Percentiles rank a stretch among this genome's conserved stretches.
Conservation (phyloP, 2,797 vertebrate genomes). For the Muraenolepis orangiensis region DNA sequence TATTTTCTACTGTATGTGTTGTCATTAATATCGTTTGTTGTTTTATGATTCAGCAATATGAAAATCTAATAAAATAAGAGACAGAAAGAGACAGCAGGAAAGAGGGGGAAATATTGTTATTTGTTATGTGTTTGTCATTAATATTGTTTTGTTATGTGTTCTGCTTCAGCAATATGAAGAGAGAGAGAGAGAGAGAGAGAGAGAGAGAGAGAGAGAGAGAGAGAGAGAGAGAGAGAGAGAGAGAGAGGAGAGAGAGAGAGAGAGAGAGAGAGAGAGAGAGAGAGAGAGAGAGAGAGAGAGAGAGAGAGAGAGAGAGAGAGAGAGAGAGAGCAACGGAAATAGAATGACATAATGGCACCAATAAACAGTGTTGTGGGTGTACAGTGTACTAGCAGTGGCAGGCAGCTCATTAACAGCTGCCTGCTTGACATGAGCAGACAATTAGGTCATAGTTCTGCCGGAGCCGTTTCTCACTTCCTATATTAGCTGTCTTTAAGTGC, state of each 20-base stretch:
- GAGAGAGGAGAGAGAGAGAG: conserved; percentile 1
- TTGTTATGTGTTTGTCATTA: too few species aligned
- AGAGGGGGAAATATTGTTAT: too few species aligned
- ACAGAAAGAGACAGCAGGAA: conserved; percentile 6
- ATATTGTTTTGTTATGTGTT: too few species aligned
- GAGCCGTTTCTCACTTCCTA: conserved; percentile 19
- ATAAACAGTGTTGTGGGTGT: conserved; percentile 26
- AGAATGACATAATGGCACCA: conserved; percentile 42
- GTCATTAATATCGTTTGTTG: too few species aligned
- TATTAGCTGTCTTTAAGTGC: not conserved
- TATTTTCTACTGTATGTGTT: too few species aligned
- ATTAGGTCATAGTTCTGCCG: conserved; percentile 49
- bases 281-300: not conserved
- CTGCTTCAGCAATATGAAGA: too few species aligned
- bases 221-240: conserved; percentile 13
- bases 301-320: not conserved
- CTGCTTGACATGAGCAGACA: conserved; percentile 55
- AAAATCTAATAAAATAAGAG: too few species aligned
- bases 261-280: not conserved
- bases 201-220: conserved; percentile 13
- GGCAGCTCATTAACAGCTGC: conserved; percentile 33
- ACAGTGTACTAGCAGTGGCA: conserved; percentile 21
- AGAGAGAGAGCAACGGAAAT: conserved; percentile 11
- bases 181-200: too few species aligned
- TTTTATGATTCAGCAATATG: too few species aligned